A percentile compares a stretch with the other conserved stretches of the same genome.
Conservation (phyloP, 2,888 invertebrate species). For the Elegia similella region DNA sequence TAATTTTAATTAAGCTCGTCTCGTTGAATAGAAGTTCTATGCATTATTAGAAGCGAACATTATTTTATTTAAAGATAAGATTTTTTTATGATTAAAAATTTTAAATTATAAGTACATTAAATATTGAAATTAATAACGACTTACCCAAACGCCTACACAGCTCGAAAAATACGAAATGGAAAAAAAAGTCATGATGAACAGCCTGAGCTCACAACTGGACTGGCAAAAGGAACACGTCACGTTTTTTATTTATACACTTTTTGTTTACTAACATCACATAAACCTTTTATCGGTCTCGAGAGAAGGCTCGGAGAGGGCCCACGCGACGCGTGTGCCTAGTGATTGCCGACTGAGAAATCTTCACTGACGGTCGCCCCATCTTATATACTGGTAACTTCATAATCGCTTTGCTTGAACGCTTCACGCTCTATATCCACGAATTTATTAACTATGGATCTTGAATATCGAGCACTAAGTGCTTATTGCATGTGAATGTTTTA, state of each 20-base stretch:
- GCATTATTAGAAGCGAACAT: too few species aligned
- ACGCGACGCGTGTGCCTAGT: slow-evolving; percentile 49
- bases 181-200: slow-evolving; percentile 67
- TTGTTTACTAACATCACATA: slow-evolving; percentile 78
- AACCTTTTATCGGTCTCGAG: slow-evolving; percentile 53
- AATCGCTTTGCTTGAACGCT: slow-evolving; percentile 62
- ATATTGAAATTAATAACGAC: slow-evolving; percentile 32
- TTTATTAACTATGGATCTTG: slow-evolving; percentile 65
- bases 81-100: too few species aligned
- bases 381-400: slow-evolving; percentile 71
- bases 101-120: background rate
- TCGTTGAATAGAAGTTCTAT: too few species aligned
- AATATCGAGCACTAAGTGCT: slow-evolving; percentile 44
- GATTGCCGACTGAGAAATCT: slow-evolving; percentile 56
- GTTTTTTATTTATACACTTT: slow-evolving; percentile 72
- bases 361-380: slow-evolving; percentile 54
- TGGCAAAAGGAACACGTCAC: slow-evolving; percentile 53
- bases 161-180: slow-evolving; percentile 67
- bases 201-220: slow-evolving; percentile 58
- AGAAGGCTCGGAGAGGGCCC: slow-evolving; percentile 36
- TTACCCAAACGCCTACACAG: slow-evolving; percentile 76
- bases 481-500: slow-evolving; percentile 37
- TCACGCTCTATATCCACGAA: slow-evolving; percentile 77
- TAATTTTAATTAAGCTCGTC: too few species aligned
- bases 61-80: too few species aligned